Conservation (phyloP, 2,113 vertebrate species). For the Hydropotes inermis region DNA sequence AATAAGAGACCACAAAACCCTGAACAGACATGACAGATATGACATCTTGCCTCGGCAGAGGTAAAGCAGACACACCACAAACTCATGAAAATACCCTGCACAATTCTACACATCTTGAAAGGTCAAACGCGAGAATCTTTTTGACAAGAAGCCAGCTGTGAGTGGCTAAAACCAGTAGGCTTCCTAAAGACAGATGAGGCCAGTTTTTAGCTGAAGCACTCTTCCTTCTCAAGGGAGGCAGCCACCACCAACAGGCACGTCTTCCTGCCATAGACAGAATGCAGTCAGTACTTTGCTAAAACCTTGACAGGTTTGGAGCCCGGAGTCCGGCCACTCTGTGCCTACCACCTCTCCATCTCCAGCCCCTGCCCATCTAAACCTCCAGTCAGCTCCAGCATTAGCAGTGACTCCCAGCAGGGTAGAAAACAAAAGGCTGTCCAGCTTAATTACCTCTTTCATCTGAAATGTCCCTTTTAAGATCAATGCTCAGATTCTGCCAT, state of each 20-base stretch:
- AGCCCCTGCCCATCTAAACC: neutral
- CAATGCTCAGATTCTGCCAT: neutral
- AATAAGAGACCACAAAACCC: constrained; percentile 24
- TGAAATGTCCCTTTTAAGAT: constrained; percentile 21
- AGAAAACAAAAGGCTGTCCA: neutral
- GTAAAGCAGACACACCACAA: constrained; percentile 59
- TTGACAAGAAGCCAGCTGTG: neutral
- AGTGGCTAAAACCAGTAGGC: constrained; percentile 35
- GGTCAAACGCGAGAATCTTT: constrained; percentile 30
- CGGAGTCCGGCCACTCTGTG: neutral
- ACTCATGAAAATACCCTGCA: constrained; percentile 52
- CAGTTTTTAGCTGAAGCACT: constrained; percentile 31
- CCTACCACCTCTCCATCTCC: neutral
- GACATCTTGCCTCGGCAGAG: constrained; percentile 47
- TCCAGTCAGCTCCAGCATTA: neutral
- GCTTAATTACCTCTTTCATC: neutral
- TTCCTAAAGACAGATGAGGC: constrained; percentile 17
- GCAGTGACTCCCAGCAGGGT: neutral
- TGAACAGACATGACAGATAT: constrained; percentile 47
- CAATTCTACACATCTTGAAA: constrained; percentile 28
- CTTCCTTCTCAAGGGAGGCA: neutral
- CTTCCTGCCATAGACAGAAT: neutral
- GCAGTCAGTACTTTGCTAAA: neutral
- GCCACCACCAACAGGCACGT: neutral
- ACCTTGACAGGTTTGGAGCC: neutral